Conservation (phyloP, 37 sponge, comb jelly and placozoan species). For the Ianthella basta region DNA sequence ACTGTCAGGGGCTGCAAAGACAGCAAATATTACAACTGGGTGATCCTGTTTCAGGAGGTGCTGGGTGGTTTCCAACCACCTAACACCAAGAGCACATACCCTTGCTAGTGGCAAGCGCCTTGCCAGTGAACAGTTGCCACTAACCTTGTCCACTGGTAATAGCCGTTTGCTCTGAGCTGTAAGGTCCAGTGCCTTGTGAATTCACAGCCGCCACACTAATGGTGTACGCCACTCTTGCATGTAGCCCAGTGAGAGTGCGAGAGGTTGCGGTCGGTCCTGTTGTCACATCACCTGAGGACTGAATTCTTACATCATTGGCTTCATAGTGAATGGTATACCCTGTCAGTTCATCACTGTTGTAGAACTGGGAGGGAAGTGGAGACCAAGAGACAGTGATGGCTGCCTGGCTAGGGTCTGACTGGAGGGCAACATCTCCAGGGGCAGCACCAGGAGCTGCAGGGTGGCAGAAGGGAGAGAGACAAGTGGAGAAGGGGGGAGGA, state of each 20-base stretch:
- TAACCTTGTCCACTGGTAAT: constrained; percentile 31
- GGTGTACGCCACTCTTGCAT: neutral
- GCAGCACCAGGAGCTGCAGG: constrained; percentile 1
- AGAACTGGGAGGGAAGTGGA: neutral
- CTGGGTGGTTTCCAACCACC: too few species aligned
- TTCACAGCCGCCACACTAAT: constrained; percentile 26
- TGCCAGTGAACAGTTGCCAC: neutral
- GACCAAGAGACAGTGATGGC: neutral
- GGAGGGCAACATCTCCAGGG: neutral
- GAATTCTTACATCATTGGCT: neutral
- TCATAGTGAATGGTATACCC: neutral
- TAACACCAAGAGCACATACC: too few species aligned
- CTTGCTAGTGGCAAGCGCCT: too few species aligned
- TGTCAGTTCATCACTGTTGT: neutral
- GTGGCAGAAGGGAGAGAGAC: too few species aligned
- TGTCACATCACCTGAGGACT: neutral
- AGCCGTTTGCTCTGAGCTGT: neutral
- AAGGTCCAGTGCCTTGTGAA: constrained; percentile 5
- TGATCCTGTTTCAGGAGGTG: too few species aligned
- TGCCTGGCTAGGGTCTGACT: neutral
- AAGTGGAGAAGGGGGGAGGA: too few species aligned
- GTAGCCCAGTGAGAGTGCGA: neutral
- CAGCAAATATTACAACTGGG: neutral
- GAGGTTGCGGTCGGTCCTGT: neutral
- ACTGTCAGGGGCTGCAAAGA: constrained; percentile 1